These are phyloP conservation scores for Brachionus asplanchnoidis DNA, from an alignment of 1,140 invertebrate species.

Conservation along the genomic window DNA sequence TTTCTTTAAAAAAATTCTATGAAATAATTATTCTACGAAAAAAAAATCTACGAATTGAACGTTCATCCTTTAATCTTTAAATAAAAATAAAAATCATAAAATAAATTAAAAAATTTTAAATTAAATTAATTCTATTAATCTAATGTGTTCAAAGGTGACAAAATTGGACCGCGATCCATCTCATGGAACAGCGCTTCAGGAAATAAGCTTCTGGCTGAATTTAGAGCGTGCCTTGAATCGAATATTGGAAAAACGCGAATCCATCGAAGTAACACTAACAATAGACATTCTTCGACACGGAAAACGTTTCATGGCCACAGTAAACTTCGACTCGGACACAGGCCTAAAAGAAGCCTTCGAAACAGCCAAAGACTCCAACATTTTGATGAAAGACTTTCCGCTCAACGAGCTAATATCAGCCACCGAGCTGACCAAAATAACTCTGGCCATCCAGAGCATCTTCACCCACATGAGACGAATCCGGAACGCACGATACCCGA, in stretches of 20 bases:
- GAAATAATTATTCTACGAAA: too few relatives aligned
- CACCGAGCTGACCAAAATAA: constrained; percentile 87
- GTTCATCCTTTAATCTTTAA: too few relatives aligned
- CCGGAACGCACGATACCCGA: constrained; percentile 93
- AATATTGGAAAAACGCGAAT: constrained; percentile 94
- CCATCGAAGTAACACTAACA: constrained; percentile 82
- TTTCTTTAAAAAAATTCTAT: too few relatives aligned
- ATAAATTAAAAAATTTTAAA: too few relatives aligned
- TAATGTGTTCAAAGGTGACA: constrained; percentile 67
- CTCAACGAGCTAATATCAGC: constrained; percentile 94
- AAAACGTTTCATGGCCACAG: constrained; percentile 95
- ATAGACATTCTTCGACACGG: constrained; percentile 94
- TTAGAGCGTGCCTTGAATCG: constrained; percentile 88
- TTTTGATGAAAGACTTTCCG: constrained; percentile 98
- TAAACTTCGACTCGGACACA: constrained; percentile 96
- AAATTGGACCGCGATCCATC: constrained; percentile 95
- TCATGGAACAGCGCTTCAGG: constrained; percentile 88
- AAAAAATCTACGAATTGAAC: too few relatives aligned
- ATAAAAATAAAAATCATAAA: too few relatives aligned
- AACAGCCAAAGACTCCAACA: constrained; percentile 95
- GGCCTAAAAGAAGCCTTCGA: constrained; percentile 92
- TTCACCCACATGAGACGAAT: constrained; percentile 93
- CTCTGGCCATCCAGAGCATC: constrained; percentile 76
- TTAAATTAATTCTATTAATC: too few relatives aligned
- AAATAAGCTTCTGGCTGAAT: constrained; percentile 99